Evolutionary conservation across 2,113 vertebrate species (phyloP).

Genomic region (Hiodon tergisus): DNA sequence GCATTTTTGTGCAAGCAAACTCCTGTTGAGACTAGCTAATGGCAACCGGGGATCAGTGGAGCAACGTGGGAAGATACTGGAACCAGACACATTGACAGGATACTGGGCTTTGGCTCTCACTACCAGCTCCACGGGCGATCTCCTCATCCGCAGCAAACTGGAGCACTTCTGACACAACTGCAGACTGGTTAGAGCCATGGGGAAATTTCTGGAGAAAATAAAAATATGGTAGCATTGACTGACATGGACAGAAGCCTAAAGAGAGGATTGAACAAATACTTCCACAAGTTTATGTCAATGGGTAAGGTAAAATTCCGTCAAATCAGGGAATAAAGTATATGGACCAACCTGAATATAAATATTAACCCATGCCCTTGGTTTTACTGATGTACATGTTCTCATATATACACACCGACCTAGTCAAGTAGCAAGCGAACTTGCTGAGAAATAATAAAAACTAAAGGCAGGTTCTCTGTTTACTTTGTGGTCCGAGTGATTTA

Average conservation of each 20-base stretch:
- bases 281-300: neutral
- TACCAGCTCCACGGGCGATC: constrained; percentile 17
- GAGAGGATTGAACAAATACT: no score
- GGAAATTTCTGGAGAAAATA: constrained; percentile 19
- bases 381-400: no score
- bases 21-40: neutral
- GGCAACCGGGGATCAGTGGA: neutral
- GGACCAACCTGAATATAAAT: no score
- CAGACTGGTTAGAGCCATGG: constrained; percentile 43
- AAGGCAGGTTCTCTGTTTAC: no score
- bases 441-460: no score
- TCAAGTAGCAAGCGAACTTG: no score
- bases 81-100: neutral
- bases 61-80: neutral
- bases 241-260: neutral
- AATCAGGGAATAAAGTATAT: no score
- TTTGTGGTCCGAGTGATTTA: no score
- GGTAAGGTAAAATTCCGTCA: no score
- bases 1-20: neutral
- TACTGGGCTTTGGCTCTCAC: constrained; percentile 12
- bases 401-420: no score
- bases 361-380: no score
- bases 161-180: constrained; percentile 45
- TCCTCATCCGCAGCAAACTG: constrained; percentile 35
- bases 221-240: neutral